phyloP scores from a whole-genome alignment of 2,888 invertebrate species.

The Rhorus exstirpatorius region DNA sequence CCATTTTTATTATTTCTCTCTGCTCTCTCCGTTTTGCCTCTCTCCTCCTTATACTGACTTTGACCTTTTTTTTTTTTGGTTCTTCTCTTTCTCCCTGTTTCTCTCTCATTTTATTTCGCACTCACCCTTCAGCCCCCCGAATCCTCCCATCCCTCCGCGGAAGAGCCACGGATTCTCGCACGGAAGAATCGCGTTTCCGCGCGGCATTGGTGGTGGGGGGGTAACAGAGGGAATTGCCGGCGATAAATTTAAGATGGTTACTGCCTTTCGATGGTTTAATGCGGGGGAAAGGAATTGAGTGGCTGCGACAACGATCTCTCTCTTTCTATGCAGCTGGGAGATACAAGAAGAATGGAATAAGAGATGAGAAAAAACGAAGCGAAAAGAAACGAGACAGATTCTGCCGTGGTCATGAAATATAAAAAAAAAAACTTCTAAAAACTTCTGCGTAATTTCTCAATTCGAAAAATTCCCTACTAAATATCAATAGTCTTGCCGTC shows the following conservation, averaged over 20 bases:
- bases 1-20: slow-evolving; percentile 83
- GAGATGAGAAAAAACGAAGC: slow-evolving; percentile 59
- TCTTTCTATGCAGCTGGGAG: slow-evolving; percentile 66
- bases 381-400: slow-evolving; percentile 4
- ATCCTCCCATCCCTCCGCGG: slow-evolving; percentile 20
- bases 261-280: slow-evolving; percentile 83
- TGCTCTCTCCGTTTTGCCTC: slow-evolving; percentile 57
- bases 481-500: neutral
- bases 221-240: slow-evolving; percentile 75
- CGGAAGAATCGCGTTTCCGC: slow-evolving; percentile 54
- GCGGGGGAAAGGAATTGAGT: slow-evolving; percentile 81
- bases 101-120: slow-evolving; percentile 61
- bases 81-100: slow-evolving; percentile 67
- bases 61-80: slow-evolving; percentile 40
- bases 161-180: slow-evolving; percentile 44
- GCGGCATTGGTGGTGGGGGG: slow-evolving; percentile 24
- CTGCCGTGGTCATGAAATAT: neutral
- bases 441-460: neutral
- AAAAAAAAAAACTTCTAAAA: neutral
- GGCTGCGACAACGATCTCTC: slow-evolving; percentile 78
- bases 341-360: slow-evolving; percentile 64
- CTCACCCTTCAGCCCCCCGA: slow-evolving; percentile 44
- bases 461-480: neutral
- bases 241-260: slow-evolving; percentile 84
- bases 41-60: slow-evolving; percentile 34